These are phyloP conservation scores for Pluvianellus socialis DNA, from an alignment of 2,113 vertebrate species.

Conservation along the genomic window DNA sequence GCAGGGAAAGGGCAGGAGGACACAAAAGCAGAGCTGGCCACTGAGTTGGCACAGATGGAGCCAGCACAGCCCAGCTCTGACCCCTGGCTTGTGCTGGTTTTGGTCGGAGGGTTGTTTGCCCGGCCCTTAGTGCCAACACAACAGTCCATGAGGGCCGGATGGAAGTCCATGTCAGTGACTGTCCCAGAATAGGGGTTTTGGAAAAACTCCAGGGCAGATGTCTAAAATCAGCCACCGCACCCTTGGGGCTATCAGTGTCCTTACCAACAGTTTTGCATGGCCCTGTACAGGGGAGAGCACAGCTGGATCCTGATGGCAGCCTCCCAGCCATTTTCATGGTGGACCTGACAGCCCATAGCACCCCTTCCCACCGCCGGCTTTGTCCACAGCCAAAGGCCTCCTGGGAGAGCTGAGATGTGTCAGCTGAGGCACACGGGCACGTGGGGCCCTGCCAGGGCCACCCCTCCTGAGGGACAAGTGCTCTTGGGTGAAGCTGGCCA, in stretches of 20 bases:
- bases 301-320: neutral
- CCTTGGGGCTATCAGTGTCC: neutral
- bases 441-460: neutral
- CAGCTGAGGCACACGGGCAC: neutral
- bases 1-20: neutral
- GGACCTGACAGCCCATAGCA: neutral
- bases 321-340: neutral
- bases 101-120: neutral
- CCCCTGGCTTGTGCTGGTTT: neutral
- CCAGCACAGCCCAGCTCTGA: neutral
- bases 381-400: neutral
- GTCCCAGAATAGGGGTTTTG: neutral
- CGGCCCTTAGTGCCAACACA: neutral
- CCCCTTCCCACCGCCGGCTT: neutral
- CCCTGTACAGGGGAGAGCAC: neutral
- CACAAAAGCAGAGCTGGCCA: neutral
- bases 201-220: neutral
- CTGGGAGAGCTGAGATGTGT: neutral
- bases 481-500: neutral
- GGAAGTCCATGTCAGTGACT: neutral
- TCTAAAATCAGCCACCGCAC: neutral
- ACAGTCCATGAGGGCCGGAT: neutral
- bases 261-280: fast-evolving
- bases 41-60: neutral
- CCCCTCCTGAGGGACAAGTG: neutral